phyloP scores from a whole-genome alignment of 2,888 invertebrate genomes.

The Cecidostiba fungosa region DNA sequence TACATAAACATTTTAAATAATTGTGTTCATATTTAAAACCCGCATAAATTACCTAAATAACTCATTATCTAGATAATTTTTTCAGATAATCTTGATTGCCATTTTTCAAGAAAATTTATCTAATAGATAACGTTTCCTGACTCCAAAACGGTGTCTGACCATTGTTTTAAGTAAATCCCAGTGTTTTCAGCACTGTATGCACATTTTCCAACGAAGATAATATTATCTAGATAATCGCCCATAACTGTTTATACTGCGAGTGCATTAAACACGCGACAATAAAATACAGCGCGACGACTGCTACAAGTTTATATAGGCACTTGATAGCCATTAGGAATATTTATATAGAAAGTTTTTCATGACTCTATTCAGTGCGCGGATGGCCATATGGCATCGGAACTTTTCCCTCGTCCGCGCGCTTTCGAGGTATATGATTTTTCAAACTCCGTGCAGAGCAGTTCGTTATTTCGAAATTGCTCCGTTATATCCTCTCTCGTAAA shows the following conservation, averaged over 20 bases:
- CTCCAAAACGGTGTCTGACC: too few relatives aligned
- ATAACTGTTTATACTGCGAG: not conserved
- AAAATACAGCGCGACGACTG: not conserved
- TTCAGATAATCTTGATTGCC: too few relatives aligned
- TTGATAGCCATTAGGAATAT: slow-evolving; percentile 25
- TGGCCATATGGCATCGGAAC: slow-evolving; percentile 20
- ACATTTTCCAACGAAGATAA: too few relatives aligned
- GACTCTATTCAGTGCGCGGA: slow-evolving; percentile 3
- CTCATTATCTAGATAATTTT: too few relatives aligned
- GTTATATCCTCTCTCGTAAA: slow-evolving; percentile 22
- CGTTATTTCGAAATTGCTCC: not conserved
- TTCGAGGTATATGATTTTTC: slow-evolving; percentile 19
- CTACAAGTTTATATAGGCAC: not conserved
- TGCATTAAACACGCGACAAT: not conserved
- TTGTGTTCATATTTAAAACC: too few relatives aligned
- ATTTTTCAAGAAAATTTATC: too few relatives aligned
- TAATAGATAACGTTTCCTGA: too few relatives aligned
- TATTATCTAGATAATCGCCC: too few relatives aligned
- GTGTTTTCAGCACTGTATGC: too few relatives aligned
- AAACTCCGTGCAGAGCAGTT: not conserved
- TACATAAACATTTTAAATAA: too few relatives aligned
- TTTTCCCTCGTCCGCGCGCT: slow-evolving; percentile 38
- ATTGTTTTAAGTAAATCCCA: too few relatives aligned
- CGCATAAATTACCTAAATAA: too few relatives aligned
- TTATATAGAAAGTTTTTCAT: slow-evolving; percentile 50